These are phyloP conservation scores for Psilopsiagon aymara DNA, from an alignment of 2,113 vertebrate species.

Conservation along the genomic window DNA sequence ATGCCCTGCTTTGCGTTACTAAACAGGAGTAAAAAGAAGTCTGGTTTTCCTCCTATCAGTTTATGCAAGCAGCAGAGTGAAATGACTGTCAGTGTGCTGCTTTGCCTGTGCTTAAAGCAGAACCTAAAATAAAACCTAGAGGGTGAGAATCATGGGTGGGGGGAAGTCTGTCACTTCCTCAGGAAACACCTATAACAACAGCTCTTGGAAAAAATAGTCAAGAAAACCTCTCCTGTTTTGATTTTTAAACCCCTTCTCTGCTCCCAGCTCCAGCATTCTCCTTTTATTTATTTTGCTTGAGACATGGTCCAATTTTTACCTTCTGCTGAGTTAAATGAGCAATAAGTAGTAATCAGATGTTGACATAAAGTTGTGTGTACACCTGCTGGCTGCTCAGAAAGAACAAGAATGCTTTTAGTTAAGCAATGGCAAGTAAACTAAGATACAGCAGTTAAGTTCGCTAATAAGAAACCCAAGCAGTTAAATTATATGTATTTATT, in stretches of 20 bases:
- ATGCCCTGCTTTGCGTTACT: neutral
- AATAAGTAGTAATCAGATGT: slow-evolving; percentile 59
- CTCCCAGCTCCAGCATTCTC: slow-evolving; percentile 25
- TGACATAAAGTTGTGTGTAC: slow-evolving; percentile 60
- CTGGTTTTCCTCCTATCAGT: neutral
- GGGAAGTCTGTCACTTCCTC: slow-evolving; percentile 54
- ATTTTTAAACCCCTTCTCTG: neutral
- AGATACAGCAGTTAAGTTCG: slow-evolving; percentile 31
- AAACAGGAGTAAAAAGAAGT: neutral
- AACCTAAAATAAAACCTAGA: neutral
- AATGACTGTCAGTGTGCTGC: slow-evolving; percentile 29
- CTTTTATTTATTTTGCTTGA: slow-evolving; percentile 63
- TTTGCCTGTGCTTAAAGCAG: neutral
- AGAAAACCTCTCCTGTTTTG: slow-evolving; percentile 59
- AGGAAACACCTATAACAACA: slow-evolving; percentile 75
- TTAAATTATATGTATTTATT: slow-evolving; percentile 36
- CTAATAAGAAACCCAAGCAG: slow-evolving; percentile 37
- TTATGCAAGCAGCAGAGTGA: slow-evolving; percentile 3
- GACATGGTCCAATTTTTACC: slow-evolving; percentile 23
- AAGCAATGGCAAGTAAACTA: slow-evolving; percentile 28
- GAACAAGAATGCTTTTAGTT: slow-evolving; percentile 58
- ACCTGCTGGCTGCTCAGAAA: slow-evolving; percentile 65
- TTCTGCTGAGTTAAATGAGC: slow-evolving; percentile 59
- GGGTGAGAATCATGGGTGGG: neutral
- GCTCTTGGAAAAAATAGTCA: slow-evolving; percentile 49